These are phyloP conservation scores for Hippoglossus stenolepis DNA, from an alignment of 2,113 vertebrate genomes.

Conservation along the genomic window DNA sequence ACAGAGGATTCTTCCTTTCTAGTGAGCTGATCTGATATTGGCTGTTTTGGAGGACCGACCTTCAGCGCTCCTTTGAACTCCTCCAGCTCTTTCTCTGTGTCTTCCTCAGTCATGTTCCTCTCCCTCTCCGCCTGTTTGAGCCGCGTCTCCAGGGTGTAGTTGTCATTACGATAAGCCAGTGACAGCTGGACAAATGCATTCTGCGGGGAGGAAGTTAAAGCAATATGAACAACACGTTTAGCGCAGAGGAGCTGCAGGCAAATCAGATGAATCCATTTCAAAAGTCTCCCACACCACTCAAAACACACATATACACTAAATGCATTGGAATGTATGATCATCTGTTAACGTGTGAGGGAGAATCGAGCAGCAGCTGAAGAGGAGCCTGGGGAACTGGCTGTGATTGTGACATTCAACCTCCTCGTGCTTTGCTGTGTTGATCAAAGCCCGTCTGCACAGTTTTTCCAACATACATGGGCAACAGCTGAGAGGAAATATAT, in stretches of 20 bases:
- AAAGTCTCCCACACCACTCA: conserved; percentile 10
- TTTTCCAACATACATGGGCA: not conserved
- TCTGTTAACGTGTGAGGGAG: conserved; percentile 17
- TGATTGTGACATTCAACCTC: conserved; percentile 54
- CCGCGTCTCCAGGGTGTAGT: conserved; percentile 95
- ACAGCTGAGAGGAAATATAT: conserved; percentile 65
- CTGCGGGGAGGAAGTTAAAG: conserved; percentile 79
- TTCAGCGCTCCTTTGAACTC: conserved; percentile 92
- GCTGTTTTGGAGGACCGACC: conserved; percentile 79
- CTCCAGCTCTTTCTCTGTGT: conserved; percentile 95
- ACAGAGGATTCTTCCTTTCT: conserved; percentile 24
- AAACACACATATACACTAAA: not conserved
- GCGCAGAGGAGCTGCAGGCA: conserved; percentile 9
- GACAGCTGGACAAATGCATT: conserved; percentile 98
- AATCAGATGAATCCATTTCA: conserved; percentile 8
- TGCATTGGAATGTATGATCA: not conserved
- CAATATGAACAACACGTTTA: conserved; percentile 35
- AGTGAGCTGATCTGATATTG: conserved; percentile 7
- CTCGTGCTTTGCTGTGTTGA: conserved; percentile 50
- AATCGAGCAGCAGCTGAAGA: conserved; percentile 17
- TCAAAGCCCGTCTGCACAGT: conserved; percentile 63
- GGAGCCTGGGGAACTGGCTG: conserved; percentile 42
- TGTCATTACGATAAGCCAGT: conserved; percentile 98
- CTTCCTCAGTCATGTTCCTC: conserved; percentile 94
- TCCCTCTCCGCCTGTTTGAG: conserved; percentile 95